Evolutionary conservation across 2,797 vertebrate species (phyloP), one percentile per base, ranked within the genome.

Genomic region (Channallabes apus): DNA sequence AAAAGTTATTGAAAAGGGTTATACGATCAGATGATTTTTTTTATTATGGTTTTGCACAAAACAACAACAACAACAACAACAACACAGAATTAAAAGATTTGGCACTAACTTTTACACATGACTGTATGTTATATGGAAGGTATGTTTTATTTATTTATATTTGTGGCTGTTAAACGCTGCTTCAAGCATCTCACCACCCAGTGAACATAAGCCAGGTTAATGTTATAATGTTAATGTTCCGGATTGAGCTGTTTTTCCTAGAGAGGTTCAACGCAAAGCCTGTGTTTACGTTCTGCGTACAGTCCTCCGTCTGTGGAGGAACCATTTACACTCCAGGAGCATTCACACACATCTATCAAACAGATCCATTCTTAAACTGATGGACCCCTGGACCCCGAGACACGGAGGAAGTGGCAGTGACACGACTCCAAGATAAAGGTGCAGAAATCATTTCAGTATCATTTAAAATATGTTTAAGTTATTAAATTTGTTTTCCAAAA

Each of bases 221-320:
- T 81, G 51, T 56, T 67, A 12, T 51, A 12, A 51, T 58, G 58
- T n/a, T 80, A 51, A 29, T 71, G 62, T 86, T 75, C 83, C 35
- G 75, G 76, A 41, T n/a, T n/a, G 76, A 79, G 59, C 46, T 65
- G 46, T 83, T 72, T 81, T 84, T 72, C 80, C 65, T 65, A 32
- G 46, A 65, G 79, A 80, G 56, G n/a, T 87, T 35, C 58, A 71
- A 62, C 61, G 72, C 62, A 61, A 68, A 67, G 58, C 68, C 91
- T 88, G 80, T 93, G 92, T 93, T 95, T 94, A 94, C 93, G 91
- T 94, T 89, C 92, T 93, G 91, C 92, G 91, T 94, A 93, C 92
- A 94, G 93, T 91, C 91, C 90, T 94, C 92, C 92, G 90, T 89
- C 91, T 91, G 90, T 89, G 89, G 90, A 89, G 90, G 91, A 94